Percentiles rank a stretch among this genome's conserved stretches.
Conservation (phyloP, 2,888 invertebrate species). For the Tridacna gigas region DNA sequence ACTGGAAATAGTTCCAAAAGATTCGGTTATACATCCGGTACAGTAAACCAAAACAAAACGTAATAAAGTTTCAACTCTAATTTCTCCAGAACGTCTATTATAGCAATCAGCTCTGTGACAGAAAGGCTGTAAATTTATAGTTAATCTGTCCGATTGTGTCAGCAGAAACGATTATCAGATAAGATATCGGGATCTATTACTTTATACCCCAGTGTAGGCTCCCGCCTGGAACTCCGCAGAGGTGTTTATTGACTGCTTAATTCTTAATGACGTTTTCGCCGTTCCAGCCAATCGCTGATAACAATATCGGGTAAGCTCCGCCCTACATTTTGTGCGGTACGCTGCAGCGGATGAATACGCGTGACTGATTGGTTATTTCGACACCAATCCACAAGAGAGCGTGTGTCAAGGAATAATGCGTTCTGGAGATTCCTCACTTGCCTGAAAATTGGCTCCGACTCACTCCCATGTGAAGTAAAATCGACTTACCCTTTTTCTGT, state of each 20-base stretch:
- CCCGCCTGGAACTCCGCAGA: conserved; percentile 28
- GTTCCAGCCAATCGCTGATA: conserved; percentile 26
- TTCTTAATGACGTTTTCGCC: conserved; percentile 54
- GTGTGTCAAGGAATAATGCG: conserved; percentile 42
- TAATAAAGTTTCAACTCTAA: neutral
- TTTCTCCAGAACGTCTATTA: conserved; percentile 23
- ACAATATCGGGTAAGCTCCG: conserved; percentile 29
- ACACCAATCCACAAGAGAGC: conserved; percentile 55
- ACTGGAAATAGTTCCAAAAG: conserved; percentile 6
- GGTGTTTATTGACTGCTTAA: conserved; percentile 59
- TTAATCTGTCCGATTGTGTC: conserved; percentile 49
- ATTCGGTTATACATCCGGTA: neutral
- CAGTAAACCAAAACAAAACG: no score
- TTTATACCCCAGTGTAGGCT: conserved; percentile 48
- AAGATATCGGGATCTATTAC: conserved; percentile 53
- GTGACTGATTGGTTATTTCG: conserved; percentile 61
- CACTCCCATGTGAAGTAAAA: conserved; percentile 20
- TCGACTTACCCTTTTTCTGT: neutral
- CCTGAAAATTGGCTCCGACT: conserved; percentile 29
- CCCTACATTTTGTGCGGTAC: conserved; percentile 52
- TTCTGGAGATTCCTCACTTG: conserved; percentile 7
- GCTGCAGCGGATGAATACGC: conserved; percentile 40
- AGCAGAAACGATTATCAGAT: conserved; percentile 52
- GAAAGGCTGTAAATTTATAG: conserved; percentile 46
- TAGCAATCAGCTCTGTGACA: conserved; percentile 13